Conservation (phyloP, 2,113 vertebrate species). For the Microcebus tavaratra region DNA sequence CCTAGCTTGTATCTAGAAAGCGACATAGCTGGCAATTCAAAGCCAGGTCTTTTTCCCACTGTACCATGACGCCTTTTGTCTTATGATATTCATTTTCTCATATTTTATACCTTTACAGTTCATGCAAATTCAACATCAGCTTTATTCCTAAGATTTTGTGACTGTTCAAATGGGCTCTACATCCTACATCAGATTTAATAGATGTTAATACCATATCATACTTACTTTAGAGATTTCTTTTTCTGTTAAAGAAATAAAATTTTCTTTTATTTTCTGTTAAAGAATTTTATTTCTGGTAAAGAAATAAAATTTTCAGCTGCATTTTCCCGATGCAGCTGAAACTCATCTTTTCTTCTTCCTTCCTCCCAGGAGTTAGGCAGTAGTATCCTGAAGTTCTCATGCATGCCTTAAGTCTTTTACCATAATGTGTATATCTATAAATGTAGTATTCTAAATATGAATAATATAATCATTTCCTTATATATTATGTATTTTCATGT, state of each 20-base stretch:
- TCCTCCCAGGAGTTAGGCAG: background rate
- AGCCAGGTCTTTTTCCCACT: background rate
- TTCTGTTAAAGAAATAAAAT: conserved; percentile 17
- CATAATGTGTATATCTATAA: background rate
- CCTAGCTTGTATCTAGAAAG: background rate
- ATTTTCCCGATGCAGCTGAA: background rate
- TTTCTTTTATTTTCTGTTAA: no score
- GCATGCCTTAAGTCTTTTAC: conserved; percentile 14
- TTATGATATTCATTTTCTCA: background rate
- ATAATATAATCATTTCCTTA: background rate
- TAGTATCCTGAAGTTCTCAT: background rate
- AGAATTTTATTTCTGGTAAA: background rate
- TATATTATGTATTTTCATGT: background rate
- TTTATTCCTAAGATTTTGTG: conserved; percentile 5
- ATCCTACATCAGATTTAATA: background rate
- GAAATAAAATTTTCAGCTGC: background rate
- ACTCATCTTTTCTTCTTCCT: background rate
- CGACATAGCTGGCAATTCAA: background rate
- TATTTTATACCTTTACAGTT: background rate
- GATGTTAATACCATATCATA: background rate
- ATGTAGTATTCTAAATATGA: background rate
- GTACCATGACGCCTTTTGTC: background rate
- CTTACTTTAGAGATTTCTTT: background rate
- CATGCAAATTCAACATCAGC: background rate
- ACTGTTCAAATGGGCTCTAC: background rate